Evolutionary conservation across 2,888 invertebrate genomes (phyloP).

Genomic region (Digitonthophagus gazella): DNA sequence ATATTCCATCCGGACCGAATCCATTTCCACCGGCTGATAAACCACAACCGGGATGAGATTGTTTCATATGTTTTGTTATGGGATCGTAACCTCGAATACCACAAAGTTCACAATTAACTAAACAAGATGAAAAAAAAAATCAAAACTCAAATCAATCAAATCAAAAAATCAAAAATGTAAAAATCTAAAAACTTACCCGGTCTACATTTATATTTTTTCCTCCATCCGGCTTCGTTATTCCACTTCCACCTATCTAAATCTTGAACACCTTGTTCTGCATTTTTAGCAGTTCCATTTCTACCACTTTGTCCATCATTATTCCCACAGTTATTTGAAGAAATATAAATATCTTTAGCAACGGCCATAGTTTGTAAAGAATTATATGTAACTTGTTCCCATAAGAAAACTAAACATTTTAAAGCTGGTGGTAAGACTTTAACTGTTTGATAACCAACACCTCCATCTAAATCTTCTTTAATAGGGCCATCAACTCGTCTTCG

Average conservation of each 20-base stretch:
- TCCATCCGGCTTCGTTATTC: neutral
- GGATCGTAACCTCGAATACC: conserved; percentile 74
- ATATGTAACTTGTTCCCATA: conserved; percentile 84
- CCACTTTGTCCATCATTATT: neutral
- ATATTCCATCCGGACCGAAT: conserved; percentile 87
- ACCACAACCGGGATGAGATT: conserved; percentile 88
- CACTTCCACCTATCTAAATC: neutral
- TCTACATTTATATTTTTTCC: neutral
- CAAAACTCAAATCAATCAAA: neutral
- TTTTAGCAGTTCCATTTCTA: neutral
- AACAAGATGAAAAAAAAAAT: neutral
- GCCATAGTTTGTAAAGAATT: conserved; percentile 58
- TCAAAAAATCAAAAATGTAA: neutral
- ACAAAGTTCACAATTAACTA: conserved; percentile 76
- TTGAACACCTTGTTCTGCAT: neutral
- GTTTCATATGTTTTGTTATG: conserved; percentile 88
- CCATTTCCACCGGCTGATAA: conserved; percentile 82
- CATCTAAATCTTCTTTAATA: conserved; percentile 50
- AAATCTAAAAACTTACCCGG: neutral
- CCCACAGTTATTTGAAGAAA: neutral
- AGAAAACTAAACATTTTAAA: conserved; percentile 77
- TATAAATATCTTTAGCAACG: conserved; percentile 8
- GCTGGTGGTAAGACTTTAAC: conserved; percentile 84
- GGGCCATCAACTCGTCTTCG: conserved; percentile 53
- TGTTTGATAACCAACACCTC: conserved; percentile 53